Evolutionary conservation across 2,797 vertebrate species (phyloP), one percentile per base, ranked within the genome.

Genomic region (Lateolabrax maculatus): DNA sequence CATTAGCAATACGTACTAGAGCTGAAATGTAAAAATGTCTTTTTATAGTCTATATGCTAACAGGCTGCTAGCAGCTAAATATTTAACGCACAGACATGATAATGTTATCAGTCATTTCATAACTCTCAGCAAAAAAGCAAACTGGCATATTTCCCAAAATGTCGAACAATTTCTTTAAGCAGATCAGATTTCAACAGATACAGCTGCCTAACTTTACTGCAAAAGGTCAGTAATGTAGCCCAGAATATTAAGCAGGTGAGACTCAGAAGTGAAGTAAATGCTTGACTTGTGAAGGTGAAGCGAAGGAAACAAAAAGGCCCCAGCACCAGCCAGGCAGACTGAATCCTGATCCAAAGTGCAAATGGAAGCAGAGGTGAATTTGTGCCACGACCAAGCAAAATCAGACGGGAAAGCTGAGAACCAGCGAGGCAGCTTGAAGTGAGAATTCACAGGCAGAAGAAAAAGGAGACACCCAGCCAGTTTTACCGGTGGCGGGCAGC

Each of bases 401-500:
- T 36, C 51, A 57, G 16, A 29, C 0, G 21, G 8, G 48, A 57
- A 48, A 60, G 58, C 15, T 1, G 21, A 67, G 80, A 65, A 6
- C 29, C 43, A 57, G 81, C 16, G 13, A 46, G 64, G 57, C 25
- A 53, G 69, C 52, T 23, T 11, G 37, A 46, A 66, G 75, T 65
- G 39, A 34, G 67, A 66, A 36, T 16, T 49, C 23, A 25, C n/a
- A 37, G 58, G 27, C 31, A 23, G 55, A 36, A 16, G 34, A 39
- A 27, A 10, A 7, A 29, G 29, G 4, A 67, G 62, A 51, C 31
- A 44, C 44, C 56, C 15, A 21, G 67, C 52, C 60, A 11, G 71
- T 77, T 92, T n/a, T 94, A 94, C 92, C 93, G 0, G 77, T 44
- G 52, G 36, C 77, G 43, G 65, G 80, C 69, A 34, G 87, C 51